Conservation (phyloP, 2,888 invertebrate genomes). For the Nephrotoma guestfalica region DNA sequence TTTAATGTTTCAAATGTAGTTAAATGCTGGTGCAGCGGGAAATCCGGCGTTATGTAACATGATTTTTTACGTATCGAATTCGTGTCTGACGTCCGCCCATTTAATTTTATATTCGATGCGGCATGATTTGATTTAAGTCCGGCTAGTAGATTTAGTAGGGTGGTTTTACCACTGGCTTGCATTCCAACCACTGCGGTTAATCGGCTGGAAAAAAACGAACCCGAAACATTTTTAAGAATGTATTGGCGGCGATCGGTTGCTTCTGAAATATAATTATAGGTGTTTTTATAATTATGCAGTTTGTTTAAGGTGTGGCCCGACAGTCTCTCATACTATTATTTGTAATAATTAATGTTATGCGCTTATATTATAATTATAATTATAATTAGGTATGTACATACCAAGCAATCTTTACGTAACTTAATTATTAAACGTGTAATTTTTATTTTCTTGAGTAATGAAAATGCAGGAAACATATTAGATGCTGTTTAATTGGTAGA, state of each 20-base stretch:
- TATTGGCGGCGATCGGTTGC: background rate
- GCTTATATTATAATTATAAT: no score
- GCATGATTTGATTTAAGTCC: background rate
- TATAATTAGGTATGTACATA: no score
- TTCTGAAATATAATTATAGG: background rate
- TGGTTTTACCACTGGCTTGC: background rate
- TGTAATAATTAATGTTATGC: no score
- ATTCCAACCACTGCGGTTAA: background rate
- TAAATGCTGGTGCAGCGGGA: background rate
- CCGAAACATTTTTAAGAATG: background rate
- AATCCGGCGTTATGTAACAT: background rate
- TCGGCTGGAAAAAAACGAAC: background rate
- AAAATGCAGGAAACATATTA: no score
- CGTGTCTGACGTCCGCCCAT: background rate
- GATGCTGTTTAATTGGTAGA: no score
- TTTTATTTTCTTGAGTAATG: no score
- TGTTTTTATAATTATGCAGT: no score
- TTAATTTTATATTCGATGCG: background rate
- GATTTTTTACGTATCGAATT: background rate
- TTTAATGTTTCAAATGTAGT: background rate
- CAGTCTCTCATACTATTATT: no score
- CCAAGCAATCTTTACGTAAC: no score
- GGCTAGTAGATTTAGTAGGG: background rate
- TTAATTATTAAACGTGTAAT: no score
- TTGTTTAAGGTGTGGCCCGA: no score